Base-by-base conservation (phyloP, 2,797 vertebrate genomes). In the Oreonectes daqikongensis region DNA sequence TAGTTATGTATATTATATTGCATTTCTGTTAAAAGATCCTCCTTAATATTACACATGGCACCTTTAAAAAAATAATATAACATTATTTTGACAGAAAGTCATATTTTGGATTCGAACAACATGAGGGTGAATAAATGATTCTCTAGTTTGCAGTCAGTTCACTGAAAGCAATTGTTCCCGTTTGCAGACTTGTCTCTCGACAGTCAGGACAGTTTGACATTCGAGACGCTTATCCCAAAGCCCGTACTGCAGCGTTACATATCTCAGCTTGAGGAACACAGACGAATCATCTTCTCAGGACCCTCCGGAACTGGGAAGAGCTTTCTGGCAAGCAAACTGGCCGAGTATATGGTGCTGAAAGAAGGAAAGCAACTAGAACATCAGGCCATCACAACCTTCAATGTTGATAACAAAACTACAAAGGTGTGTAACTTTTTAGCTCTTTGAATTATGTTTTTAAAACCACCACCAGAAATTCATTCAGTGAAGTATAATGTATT, bases 241-340 rank as follows among this genome's bases (percentile, higher is more conserved):
- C 88, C 95, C 12, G 93, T 95, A 66, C 88, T 95, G 81, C 94
- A 95, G 87, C 92, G 94, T 63, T 95, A 95, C 0, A 84, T 95
- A n/a, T 94, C 94, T 57, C 92, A 95, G 69, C 88, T 95, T 55
- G 84, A 87, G 55, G 94, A 95, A 20, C 94, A 95, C n/a, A 85
- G 94, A 3, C 80, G 94, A 3, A 91, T 95, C 81, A 94, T 95
- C 53, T 88, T 95, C 6, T 95, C 94, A 0, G 95, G 94, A 9
- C 94, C 95, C 14, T 95, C 94, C 0, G 94, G 95, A 72, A 95
- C 94, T 0, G 95, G 95, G 14, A 95, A 95, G 74, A 95, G 93
- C 3, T 95, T 94, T 85, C 87, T 95, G 65, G 94, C 95, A 48
- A 92, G 90, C 72, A 90, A 92, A 0, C 90, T 95, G 7, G 94